phyloP scores from a whole-genome alignment of 37 sponge, comb jelly and placozoan genomes.

The Oopsacas minuta region DNA sequence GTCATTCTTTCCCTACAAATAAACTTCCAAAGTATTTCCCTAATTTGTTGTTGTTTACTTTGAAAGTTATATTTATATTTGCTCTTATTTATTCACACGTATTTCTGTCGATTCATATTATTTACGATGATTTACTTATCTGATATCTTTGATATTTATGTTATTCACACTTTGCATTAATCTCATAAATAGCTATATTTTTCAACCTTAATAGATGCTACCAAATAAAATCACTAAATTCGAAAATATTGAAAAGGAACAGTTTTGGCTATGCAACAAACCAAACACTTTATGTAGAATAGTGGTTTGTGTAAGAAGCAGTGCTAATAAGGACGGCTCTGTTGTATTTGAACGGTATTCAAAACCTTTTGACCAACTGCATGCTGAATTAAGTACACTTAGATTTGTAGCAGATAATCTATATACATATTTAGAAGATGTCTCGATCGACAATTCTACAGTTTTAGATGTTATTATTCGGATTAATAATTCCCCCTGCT shows the following conservation, averaged over 20 bases:
- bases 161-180: too few species aligned
- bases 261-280: not conserved
- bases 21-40: too few species aligned
- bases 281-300: not conserved
- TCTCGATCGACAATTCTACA: not conserved
- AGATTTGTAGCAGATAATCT: not conserved
- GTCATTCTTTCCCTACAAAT: too few species aligned
- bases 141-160: too few species aligned
- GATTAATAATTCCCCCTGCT: not conserved
- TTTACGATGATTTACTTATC: too few species aligned
- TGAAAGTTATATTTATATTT: too few species aligned
- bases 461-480: not conserved
- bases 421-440: not conserved
- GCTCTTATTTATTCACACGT: too few species aligned
- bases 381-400: not conserved
- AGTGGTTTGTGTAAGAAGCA: not conserved
- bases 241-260: not conserved
- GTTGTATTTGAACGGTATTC: not conserved
- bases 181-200: too few species aligned
- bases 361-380: not conserved
- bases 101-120: too few species aligned
- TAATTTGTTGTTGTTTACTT: too few species aligned
- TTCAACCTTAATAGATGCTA: too few species aligned
- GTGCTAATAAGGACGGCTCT: not conserved
- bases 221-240: not conserved